These are phyloP conservation scores for Xenus cinereus DNA, from an alignment of 2,113 vertebrate genomes.

Conservation along the genomic window DNA sequence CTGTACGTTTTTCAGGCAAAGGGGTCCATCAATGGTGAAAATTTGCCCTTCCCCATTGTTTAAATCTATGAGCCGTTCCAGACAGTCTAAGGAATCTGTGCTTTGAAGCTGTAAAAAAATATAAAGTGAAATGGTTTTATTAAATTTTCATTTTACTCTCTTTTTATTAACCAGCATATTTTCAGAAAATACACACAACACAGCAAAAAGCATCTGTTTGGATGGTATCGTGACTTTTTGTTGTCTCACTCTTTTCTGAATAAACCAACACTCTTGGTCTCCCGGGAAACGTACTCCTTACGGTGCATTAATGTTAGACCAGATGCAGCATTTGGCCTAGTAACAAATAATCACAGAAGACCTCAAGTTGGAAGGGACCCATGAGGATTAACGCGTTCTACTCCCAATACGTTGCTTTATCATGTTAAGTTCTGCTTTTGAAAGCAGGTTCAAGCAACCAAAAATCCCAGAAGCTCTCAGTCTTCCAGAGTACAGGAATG, in stretches of 20 bases:
- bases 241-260: neutral
- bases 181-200: neutral
- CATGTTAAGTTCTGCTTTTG: neutral
- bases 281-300: neutral
- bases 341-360: neutral
- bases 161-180: neutral
- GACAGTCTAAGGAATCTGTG: conserved; percentile 89
- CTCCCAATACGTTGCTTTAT: neutral
- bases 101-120: conserved; percentile 85
- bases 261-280: neutral
- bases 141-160: neutral
- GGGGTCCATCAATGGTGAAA: conserved; percentile 91
- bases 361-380: neutral
- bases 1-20: conserved; percentile 97
- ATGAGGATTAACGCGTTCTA: neutral
- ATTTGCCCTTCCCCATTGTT: conserved; percentile 96
- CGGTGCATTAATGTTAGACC: neutral
- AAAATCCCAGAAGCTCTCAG: neutral
- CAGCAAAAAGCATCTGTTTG: neutral
- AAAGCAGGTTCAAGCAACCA: neutral
- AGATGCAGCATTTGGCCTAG: neutral
- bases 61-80: conserved; percentile 89
- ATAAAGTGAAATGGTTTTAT: neutral
- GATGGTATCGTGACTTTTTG: neutral
- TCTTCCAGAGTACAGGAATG: neutral